phyloP scores from a whole-genome alignment of 2,113 vertebrate genomes.

The Arvicanthis niloticus region DNA sequence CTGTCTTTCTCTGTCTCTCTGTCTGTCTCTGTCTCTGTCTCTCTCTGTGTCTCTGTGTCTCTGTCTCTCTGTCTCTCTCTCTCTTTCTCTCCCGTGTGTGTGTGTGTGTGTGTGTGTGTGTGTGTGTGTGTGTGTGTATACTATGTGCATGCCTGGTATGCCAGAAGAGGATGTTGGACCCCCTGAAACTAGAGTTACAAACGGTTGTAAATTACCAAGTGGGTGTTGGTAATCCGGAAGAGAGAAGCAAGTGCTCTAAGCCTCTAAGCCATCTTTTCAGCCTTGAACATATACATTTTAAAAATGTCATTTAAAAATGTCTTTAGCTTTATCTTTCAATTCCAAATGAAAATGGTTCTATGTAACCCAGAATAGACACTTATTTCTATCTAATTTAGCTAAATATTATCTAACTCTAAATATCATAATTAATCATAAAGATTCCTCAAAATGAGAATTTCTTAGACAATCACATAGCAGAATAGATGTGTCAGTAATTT shows the following conservation, averaged over 20 bases:
- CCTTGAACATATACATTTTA: background rate
- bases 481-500: constrained; percentile 21
- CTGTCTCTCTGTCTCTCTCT: background rate
- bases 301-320: constrained; percentile 70
- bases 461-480: background rate
- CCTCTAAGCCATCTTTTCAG: background rate
- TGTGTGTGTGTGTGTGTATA: background rate
- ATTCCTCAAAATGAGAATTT: constrained; percentile 68
- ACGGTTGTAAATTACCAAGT: background rate
- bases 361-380: constrained; percentile 34
- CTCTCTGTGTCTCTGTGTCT: background rate
- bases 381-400: constrained; percentile 62
- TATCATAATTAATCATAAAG: constrained; percentile 34
- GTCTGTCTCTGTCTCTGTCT: background rate
- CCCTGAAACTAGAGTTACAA: background rate
- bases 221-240: background rate
- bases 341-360: constrained; percentile 54
- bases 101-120: background rate
- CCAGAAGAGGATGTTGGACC: background rate
- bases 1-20: background rate
- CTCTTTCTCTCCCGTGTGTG: too few species aligned
- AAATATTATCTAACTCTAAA: constrained; percentile 23
- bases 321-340: constrained; percentile 56
- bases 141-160: background rate
- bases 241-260: background rate